Conservation (phyloP, 2,113 vertebrate genomes). For the Chamaetylas fuelleborni region DNA sequence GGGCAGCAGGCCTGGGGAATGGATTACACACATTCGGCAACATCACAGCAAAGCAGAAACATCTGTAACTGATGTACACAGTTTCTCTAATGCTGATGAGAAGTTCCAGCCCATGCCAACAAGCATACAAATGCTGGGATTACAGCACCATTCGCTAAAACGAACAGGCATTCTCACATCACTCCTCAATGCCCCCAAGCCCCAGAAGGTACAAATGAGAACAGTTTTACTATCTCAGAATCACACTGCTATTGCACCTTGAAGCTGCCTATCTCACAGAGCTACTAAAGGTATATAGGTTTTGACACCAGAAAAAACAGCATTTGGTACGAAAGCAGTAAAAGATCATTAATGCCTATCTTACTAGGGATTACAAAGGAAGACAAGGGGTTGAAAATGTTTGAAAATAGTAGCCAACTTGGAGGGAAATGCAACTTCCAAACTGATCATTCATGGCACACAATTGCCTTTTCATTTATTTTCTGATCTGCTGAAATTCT, state of each 20-base stretch:
- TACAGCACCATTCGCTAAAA: not conserved
- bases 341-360: not conserved
- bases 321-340: not conserved
- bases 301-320: not conserved
- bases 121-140: not conserved
- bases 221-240: not conserved
- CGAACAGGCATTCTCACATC: fast-evolving
- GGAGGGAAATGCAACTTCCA: not conserved
- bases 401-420: not conserved
- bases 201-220: not conserved
- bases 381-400: not conserved
- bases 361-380: not conserved
- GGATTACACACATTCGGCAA: not conserved
- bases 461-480: not conserved
- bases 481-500: not conserved
- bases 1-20: not conserved
- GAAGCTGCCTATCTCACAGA: not conserved
- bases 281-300: not conserved
- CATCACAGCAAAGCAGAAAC: not conserved
- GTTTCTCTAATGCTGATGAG: not conserved
- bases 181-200: not conserved
- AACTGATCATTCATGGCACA: not conserved
- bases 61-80: not conserved
- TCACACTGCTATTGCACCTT: not conserved
- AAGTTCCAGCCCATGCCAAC: not conserved